Evolutionary conservation across 2,113 vertebrate species (phyloP).

Genomic region (Dissostichus mawsoni): DNA sequence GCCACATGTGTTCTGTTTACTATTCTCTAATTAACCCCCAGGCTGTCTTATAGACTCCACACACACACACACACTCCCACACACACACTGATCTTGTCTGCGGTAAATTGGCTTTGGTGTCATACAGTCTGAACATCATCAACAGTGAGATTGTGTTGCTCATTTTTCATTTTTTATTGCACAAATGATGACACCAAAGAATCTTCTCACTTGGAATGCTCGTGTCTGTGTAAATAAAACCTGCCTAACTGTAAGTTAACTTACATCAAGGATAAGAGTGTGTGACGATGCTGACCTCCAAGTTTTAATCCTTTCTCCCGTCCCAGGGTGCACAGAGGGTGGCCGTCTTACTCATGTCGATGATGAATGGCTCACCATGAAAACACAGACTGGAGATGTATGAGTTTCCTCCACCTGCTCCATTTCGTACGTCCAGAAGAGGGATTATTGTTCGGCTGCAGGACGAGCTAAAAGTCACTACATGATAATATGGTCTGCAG

Average conservation of each 20-base stretch:
- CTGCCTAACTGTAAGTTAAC: background rate
- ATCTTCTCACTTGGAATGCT: no score
- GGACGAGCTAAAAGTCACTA: background rate
- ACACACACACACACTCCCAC: constrained; percentile 38
- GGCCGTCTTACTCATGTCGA: constrained; percentile 13
- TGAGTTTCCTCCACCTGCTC: constrained; percentile 32
- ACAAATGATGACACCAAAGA: no score
- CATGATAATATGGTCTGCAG: background rate
- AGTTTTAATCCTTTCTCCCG: constrained; percentile 40
- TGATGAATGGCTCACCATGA: constrained; percentile 54
- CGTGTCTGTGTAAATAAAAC: background rate
- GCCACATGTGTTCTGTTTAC: constrained; percentile 84
- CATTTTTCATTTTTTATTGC: constrained; percentile 28
- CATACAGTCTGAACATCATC: constrained; percentile 48
- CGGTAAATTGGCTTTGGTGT: constrained; percentile 50
- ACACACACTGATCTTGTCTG: constrained; percentile 37
- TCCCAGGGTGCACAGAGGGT: constrained; percentile 17
- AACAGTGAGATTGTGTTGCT: constrained; percentile 41
- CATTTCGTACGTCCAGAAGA: constrained; percentile 12
- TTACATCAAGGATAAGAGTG: constrained; percentile 24
- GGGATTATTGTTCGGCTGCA: constrained; percentile 9
- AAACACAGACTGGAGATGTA: constrained; percentile 45
- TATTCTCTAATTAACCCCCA: constrained; percentile 84
- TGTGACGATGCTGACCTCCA: constrained; percentile 42
- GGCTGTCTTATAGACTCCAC: constrained; percentile 74